These are phyloP conservation scores for Euclidia mi DNA, from an alignment of 2,888 invertebrate genomes.

Conservation along the genomic window DNA sequence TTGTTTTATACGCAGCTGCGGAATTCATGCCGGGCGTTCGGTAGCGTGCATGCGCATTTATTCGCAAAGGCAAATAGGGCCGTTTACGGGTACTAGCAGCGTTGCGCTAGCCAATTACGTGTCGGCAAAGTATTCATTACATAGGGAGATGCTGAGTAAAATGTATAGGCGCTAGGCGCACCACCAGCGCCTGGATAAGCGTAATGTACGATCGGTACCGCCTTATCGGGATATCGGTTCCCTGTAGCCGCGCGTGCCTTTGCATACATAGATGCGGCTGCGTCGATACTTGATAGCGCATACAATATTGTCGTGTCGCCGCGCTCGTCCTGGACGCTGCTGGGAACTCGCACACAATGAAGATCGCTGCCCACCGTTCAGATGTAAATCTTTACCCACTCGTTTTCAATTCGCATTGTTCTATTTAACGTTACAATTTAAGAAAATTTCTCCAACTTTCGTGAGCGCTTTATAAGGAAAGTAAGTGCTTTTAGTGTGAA, in stretches of 20 bases:
- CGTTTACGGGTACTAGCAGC: constrained; percentile 68
- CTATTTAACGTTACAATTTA: constrained; percentile 75
- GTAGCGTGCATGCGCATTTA: constrained; percentile 51
- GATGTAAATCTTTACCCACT: constrained; percentile 78
- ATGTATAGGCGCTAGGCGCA: constrained; percentile 74
- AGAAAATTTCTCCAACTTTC: constrained; percentile 72
- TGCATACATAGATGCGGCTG: constrained; percentile 73
- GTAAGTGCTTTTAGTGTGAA: constrained; percentile 51
- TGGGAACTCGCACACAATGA: constrained; percentile 68
- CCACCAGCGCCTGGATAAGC: constrained; percentile 73
- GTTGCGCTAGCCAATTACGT: constrained; percentile 75
- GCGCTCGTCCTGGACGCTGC: constrained; percentile 63
- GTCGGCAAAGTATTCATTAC: constrained; percentile 81
- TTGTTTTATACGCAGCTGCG: constrained; percentile 54
- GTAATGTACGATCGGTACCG: constrained; percentile 77
- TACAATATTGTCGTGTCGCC: constrained; percentile 72
- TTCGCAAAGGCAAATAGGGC: constrained; percentile 54
- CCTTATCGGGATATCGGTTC: constrained; percentile 79
- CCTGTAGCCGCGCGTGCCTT: constrained; percentile 79
- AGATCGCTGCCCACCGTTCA: constrained; percentile 69
- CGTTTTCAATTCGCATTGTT: constrained; percentile 78
- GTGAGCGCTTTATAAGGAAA: constrained; percentile 60
- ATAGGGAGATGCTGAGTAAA: constrained; percentile 70
- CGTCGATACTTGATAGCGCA: constrained; percentile 73
- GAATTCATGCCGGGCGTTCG: constrained; percentile 48